Evolutionary conservation across 2,113 vertebrate species (phyloP).

Genomic region (Dasyornis broadbenti): DNA sequence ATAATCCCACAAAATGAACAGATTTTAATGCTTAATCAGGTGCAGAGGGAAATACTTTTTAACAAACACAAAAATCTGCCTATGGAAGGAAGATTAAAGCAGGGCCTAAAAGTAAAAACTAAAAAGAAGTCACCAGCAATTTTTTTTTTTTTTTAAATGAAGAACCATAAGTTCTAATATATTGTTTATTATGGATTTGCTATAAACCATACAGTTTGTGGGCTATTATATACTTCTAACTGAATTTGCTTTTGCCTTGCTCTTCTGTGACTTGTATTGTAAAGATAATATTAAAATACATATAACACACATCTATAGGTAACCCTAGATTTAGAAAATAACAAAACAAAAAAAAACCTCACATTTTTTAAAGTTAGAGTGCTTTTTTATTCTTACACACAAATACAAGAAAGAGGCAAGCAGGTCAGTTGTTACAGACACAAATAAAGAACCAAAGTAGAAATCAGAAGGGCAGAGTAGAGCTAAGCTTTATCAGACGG

Average conservation of each 20-base stretch:
- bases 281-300: not conserved
- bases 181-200: not conserved
- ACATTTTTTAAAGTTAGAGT: not conserved
- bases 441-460: not conserved
- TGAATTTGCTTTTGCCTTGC: not conserved
- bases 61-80: not conserved
- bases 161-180: rapidly evolving
- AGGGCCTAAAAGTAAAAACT: not conserved
- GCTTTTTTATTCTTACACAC: not conserved
- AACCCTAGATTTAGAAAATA: not conserved
- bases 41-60: not conserved
- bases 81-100: not conserved
- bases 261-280: not conserved
- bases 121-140: not conserved
- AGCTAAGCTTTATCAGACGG: not conserved
- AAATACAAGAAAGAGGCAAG: not conserved
- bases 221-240: not conserved
- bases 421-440: not conserved
- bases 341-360: too few species aligned
- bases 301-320: not conserved
- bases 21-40: not conserved
- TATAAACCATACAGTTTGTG: not conserved
- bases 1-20: not conserved
- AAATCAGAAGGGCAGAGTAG: not conserved
- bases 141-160: not conserved